Evolutionary conservation across 1,140 invertebrate genomes (phyloP).

Genomic region (Bombus sibiricus): DNA sequence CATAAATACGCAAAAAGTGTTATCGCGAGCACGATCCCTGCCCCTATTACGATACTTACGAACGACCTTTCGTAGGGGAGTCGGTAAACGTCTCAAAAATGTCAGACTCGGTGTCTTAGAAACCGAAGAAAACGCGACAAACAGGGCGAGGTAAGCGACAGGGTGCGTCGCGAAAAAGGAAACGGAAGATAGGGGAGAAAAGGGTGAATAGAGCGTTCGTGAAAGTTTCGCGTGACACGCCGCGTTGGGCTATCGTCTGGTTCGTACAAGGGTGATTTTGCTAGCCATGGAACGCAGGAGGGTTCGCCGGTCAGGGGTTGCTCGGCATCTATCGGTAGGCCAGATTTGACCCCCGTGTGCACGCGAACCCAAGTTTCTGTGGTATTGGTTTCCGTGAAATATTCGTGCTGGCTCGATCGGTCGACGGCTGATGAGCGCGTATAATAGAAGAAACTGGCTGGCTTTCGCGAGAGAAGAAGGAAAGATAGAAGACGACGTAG

Average conservation of each 20-base stretch:
- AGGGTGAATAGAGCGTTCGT: background rate
- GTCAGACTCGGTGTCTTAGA: background rate
- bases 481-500: background rate
- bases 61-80: no score
- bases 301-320: background rate
- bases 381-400: background rate
- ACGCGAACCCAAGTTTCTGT: background rate
- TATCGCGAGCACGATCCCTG: no score
- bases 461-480: background rate
- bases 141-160: background rate
- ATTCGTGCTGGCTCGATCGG: background rate
- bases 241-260: background rate
- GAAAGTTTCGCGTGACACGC: constrained; percentile 1
- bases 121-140: background rate
- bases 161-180: background rate
- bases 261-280: background rate
- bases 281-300: background rate
- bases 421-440: background rate
- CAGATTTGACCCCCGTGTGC: background rate
- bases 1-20: no score
- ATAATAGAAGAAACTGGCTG: background rate
- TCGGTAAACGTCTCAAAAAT: background rate
- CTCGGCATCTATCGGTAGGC: background rate
- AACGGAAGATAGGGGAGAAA: background rate
- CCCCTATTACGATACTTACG: no score